Evolutionary conservation across 2,888 invertebrate species (phyloP).

Genomic region (Nomada hirtipes): DNA sequence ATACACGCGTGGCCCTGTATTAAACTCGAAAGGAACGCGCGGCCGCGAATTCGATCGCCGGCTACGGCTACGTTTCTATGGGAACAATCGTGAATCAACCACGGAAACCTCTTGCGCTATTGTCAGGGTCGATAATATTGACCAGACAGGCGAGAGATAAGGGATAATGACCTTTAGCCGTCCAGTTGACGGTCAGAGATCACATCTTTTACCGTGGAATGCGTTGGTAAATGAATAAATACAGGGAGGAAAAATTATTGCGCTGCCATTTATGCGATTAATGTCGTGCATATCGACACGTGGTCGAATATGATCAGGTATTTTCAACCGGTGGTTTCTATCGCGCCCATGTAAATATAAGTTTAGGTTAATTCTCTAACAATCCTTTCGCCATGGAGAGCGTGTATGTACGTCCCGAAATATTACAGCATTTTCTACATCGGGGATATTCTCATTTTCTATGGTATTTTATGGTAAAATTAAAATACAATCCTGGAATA

Average conservation of each 20-base stretch:
- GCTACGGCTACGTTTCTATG: constrained; percentile 77
- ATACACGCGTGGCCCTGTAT: constrained; percentile 27
- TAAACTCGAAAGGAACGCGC: constrained; percentile 52
- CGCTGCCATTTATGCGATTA: no score
- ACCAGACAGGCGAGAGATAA: constrained; percentile 66
- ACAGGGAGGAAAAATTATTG: neutral
- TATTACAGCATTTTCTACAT: no score
- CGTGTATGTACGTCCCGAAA: no score
- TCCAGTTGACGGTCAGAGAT: constrained; percentile 73
- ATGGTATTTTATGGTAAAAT: no score
- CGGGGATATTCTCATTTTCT: no score
- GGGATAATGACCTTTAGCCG: constrained; percentile 81
- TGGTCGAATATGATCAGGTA: no score
- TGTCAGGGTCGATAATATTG: constrained; percentile 79
- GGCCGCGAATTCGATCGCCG: constrained; percentile 76
- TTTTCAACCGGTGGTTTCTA: no score
- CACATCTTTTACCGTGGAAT: constrained; percentile 23
- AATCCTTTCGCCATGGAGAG: no score
- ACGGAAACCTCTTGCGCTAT: constrained; percentile 44
- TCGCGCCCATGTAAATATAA: no score
- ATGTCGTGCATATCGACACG: no score
- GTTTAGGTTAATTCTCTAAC: no score
- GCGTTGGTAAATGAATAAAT: neutral
- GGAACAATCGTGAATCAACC: constrained; percentile 77
- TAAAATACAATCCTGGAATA: no score